Evolutionary conservation across 2,888 invertebrate genomes (phyloP), one percentile per base, ranked within the genome.

Genomic region (Blastobasis adustella): DNA sequence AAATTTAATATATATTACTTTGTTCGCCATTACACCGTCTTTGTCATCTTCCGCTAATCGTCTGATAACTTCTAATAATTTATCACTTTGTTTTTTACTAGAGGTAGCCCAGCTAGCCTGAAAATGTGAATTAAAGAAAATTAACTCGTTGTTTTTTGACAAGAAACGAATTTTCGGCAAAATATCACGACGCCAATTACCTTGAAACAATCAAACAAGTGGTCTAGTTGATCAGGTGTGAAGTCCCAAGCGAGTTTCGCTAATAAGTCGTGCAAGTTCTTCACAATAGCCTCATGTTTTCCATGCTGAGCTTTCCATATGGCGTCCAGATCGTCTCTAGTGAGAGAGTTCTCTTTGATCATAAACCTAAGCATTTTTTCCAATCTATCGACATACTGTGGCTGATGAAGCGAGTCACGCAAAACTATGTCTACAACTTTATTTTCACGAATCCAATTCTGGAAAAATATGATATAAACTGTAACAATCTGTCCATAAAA

Each of bases 161-260:
- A 23, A 23, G 23, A 23, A 23, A 23, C 3, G 23, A 3, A 23
- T 23, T 23, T 23, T 23, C 23, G 23, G 3, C 23, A 2, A 23
- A 23, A 23, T 23, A 23, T 23, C 23, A 23, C 23, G 23, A 23
- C 3, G 23, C 23, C 23, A 40, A 49, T 44, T 71, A 95, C 96
- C 92, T 97, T 96, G 86, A 98, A 98, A 84, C 98, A 98, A 71
- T 97, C 97, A 85, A 99, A 98, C 40, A 99, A 90, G 84, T 98
- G 98, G 77, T 98, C 98, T 49, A 99, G 89, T 78, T 99, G 98
- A 76, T 98, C 98, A 1, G 98, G 97, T 58, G 96, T 96, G 79
- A 99, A 98, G 79, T 98, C 98, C 98, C 98, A 98, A 0, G 99
- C 98, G 49, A 99, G 89, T 82, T 98, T 98, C 7, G 98, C 98